Evolutionary conservation across 2,113 vertebrate genomes (phyloP), one percentile per base, ranked within the genome.

Genomic region (Pachypanchax playfairii): DNA sequence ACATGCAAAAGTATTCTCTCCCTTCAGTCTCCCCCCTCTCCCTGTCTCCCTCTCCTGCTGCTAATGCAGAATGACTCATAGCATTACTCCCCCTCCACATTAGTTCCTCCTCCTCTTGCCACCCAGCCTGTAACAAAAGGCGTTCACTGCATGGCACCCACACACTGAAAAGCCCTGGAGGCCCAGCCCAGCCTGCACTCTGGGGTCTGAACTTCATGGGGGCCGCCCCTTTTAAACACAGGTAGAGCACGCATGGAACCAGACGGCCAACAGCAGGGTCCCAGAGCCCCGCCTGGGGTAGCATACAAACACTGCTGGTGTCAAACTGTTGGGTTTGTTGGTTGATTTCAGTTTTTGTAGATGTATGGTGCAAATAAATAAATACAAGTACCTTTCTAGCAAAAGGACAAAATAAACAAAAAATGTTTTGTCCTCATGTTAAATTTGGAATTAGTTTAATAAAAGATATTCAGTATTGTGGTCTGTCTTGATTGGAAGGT

Each of bases 21-120:
- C 86, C 92, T 56, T 50, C 24, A 4, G 69, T 49, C 13, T 28
- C 75, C 59, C 81, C 61, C 77, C 47, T 21, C 44, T 53, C 84
- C 65, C 73, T 38, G 63, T 75, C 82, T 70, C 86, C 76, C 85
- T 73, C 66, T 75, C 87, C 84, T 83, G 84, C 93, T 88, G 88
- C 94, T 96, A 95, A 96, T 95, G 92, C 93, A 93, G 77, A 95
- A 93, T 98, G 95, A 98, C 95, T 98, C 97, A 97, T 95, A 94
- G 95, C 94, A 97, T 97, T 97, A 95, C 95, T 96, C 5, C 13
- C 65, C 48, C 39, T 26, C 50, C 55, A 20, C 68, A 70, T 62
- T 24, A 79, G 62, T 65, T 73, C 83, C 87, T 79, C 82, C 80
- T 82, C 83, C 71, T 74, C 76, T 85, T 77, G 80, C 87, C 76